phyloP scores from a whole-genome alignment of 2,113 vertebrate genomes.

The Fulica atra region DNA sequence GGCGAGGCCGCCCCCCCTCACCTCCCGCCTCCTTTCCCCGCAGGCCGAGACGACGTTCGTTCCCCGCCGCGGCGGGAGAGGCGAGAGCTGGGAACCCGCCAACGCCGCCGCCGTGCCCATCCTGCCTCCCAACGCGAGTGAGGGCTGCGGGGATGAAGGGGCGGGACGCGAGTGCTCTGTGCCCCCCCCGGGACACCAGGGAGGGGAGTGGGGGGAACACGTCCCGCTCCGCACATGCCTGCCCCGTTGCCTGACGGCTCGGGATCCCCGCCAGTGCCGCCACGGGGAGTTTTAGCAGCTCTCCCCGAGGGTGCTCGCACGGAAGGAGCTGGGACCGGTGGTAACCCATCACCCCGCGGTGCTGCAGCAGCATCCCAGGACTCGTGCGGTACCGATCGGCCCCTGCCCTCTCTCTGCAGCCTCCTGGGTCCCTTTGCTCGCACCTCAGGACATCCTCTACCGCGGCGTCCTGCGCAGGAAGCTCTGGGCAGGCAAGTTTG shows the following conservation, averaged over 20 bases:
- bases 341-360: rapidly evolving
- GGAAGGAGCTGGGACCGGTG: rapidly evolving
- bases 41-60: not conserved
- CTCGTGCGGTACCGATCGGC: rapidly evolving
- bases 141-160: not conserved
- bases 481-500: not conserved
- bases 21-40: rapidly evolving
- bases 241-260: slow-evolving; percentile 51
- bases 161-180: no score
- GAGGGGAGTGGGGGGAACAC: rapidly evolving
- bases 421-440: not conserved
- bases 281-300: not conserved
- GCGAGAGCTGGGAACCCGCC: not conserved
- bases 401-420: not conserved
- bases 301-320: rapidly evolving
- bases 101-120: not conserved
- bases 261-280: rapidly evolving
- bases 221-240: no score
- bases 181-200: no score
- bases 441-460: not conserved
- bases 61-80: not conserved
- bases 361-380: rapidly evolving
- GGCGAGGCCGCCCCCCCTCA: no score
- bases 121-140: not conserved
- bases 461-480: not conserved